Evolutionary conservation across 2,888 invertebrate species (phyloP).

Genomic region (Serrognathus titanus): DNA sequence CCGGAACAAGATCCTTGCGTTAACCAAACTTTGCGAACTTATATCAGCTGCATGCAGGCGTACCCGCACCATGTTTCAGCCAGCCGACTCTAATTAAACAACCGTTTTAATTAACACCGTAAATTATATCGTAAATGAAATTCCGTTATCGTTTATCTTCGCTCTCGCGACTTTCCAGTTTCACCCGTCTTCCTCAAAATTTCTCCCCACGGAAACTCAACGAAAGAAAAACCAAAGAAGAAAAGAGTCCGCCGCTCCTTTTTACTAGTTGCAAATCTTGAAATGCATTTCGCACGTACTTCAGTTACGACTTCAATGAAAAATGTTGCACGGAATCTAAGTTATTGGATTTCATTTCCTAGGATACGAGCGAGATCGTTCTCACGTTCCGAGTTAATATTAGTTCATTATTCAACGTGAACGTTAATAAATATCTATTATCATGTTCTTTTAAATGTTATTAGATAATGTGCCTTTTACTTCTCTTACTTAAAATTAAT

Average conservation of each 20-base stretch:
- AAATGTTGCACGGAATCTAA: conserved; percentile 43
- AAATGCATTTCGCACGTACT: conserved; percentile 39
- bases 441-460: conserved; percentile 5
- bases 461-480: too few species aligned
- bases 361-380: conserved; percentile 40
- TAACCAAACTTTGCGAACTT: conserved; percentile 45
- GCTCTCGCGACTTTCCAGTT: conserved; percentile 16
- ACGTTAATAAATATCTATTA: conserved; percentile 18
- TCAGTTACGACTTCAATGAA: conserved; percentile 39
- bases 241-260: conserved; percentile 6
- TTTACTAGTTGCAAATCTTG: conserved; percentile 15
- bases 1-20: conserved; percentile 38
- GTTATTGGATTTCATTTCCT: conserved; percentile 46
- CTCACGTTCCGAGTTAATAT: conserved; percentile 40
- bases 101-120: conserved; percentile 53
- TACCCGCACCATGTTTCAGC: conserved; percentile 44
- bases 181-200: conserved; percentile 10
- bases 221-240: conserved; percentile 6
- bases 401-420: conserved; percentile 28
- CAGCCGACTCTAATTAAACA: conserved; percentile 51
- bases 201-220: conserved; percentile 7
- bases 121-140: conserved; percentile 52
- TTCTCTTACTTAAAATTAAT: too few species aligned
- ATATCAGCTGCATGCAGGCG: conserved; percentile 47
- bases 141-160: conserved; percentile 48